Evolutionary conservation across 2,888 invertebrate species (phyloP).

Genomic region (Chymomyza procnemis): DNA sequence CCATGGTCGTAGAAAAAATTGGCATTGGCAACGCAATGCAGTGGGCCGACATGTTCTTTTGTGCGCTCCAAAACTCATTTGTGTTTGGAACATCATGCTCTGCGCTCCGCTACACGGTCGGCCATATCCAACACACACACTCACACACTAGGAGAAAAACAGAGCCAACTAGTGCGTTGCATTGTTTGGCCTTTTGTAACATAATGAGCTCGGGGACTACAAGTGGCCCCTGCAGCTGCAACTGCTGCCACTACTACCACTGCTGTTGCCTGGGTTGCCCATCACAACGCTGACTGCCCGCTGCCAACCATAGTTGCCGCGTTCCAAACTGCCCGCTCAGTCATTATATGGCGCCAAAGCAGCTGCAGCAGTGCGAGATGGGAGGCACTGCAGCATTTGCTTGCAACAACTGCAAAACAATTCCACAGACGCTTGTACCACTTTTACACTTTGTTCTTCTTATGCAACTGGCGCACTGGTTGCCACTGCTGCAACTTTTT

Average conservation of each 20-base stretch:
- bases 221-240: conserved; percentile 61
- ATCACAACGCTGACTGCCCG: conserved; percentile 31
- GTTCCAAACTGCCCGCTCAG: background rate
- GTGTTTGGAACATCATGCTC: conserved; percentile 16
- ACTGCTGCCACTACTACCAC: conserved; percentile 36
- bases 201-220: conserved; percentile 75
- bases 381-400: conserved; percentile 8
- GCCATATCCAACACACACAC: background rate
- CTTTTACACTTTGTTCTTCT: conserved; percentile 71
- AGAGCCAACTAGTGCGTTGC: conserved; percentile 34
- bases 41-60: conserved; percentile 59
- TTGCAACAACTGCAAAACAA: conserved; percentile 56
- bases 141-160: background rate
- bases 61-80: conserved; percentile 65
- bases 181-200: conserved; percentile 74
- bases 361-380: background rate
- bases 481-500: conserved; percentile 14
- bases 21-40: conserved; percentile 52
- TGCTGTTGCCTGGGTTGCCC: conserved; percentile 34
- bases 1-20: background rate
- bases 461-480: conserved; percentile 39
- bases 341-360: background rate
- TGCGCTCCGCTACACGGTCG: conserved; percentile 9
- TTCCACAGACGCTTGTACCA: conserved; percentile 73
- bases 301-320: conserved; percentile 20